Evolutionary conservation across 2,888 invertebrate species (phyloP).

Genomic region (Noctua comes): DNA sequence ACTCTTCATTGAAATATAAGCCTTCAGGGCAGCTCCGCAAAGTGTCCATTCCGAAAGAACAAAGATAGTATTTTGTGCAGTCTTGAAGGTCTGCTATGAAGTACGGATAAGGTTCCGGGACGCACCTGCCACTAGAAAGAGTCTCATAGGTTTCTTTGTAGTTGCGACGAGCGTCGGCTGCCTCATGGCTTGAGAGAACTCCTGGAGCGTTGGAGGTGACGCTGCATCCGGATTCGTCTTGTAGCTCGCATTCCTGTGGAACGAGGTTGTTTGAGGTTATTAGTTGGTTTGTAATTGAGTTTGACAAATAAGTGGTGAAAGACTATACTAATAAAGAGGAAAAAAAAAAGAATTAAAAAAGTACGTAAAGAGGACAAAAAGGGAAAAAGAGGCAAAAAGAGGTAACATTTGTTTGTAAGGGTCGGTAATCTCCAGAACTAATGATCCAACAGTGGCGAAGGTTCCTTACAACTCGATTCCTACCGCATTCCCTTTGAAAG

Average conservation of each 20-base stretch:
- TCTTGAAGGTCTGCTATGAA: conserved; percentile 18
- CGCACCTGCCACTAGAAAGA: background rate
- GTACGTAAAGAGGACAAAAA: no score
- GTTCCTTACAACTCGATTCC: no score
- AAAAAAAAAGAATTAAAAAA: no score
- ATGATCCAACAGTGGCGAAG: no score
- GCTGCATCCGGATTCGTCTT: conserved; percentile 1
- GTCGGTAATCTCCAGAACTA: no score
- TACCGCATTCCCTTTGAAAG: no score
- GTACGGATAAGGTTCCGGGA: background rate
- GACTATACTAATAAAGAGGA: no score
- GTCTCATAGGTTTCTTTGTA: fast-evolving
- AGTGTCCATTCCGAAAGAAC: conserved; percentile 18
- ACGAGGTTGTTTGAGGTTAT: background rate
- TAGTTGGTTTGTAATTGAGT: background rate
- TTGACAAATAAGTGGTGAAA: no score
- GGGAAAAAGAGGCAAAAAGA: no score
- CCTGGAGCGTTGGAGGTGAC: fast-evolving
- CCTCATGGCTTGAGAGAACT: fast-evolving
- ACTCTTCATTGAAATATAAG: conserved; percentile 21
- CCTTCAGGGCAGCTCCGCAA: conserved; percentile 24
- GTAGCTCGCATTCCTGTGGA: conserved; percentile 18
- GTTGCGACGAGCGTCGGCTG: fast-evolving
- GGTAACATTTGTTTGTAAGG: no score
- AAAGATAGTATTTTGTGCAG: conserved; percentile 46